Evolutionary conservation across 2,797 vertebrate species (phyloP).

Genomic region (Rhyacichthys aspro): DNA sequence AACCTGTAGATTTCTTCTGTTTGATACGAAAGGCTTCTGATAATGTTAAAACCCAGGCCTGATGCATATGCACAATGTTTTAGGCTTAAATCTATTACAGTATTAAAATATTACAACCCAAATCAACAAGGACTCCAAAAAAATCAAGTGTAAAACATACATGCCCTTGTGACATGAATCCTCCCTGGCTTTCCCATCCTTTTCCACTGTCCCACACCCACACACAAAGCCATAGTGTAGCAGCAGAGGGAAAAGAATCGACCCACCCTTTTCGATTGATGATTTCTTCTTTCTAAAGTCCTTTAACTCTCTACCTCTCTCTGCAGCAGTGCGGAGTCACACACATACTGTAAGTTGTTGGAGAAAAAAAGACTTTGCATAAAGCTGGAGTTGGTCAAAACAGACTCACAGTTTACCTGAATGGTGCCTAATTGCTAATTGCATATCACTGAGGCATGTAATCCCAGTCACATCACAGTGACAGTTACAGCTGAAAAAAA

Average conservation of each 20-base stretch:
- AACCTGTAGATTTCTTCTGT: conserved; percentile 21
- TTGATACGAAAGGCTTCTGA: conserved; percentile 7
- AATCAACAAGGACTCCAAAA: neutral
- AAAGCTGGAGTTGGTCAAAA: conserved; percentile 37
- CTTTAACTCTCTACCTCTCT: conserved; percentile 12
- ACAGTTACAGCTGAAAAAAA: conserved; percentile 12
- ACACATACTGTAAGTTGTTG: neutral
- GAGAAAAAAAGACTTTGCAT: conserved; percentile 40
- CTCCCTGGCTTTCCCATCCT: neutral
- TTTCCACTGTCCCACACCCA: conserved; percentile 8
- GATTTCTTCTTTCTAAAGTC: conserved; percentile 38
- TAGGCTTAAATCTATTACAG: neutral
- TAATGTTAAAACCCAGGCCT: neutral
- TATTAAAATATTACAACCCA: neutral
- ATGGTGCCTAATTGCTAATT: conserved; percentile 68
- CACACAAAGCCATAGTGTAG: conserved; percentile 23
- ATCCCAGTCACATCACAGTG: conserved; percentile 28
- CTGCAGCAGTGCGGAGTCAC: neutral
- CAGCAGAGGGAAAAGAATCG: conserved; percentile 10
- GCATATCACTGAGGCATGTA: conserved; percentile 25
- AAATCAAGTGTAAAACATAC: conserved; percentile 5
- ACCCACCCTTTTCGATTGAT: conserved; percentile 26
- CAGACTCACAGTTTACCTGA: conserved; percentile 56
- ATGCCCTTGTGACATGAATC: neutral
- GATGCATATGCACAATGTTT: conserved; percentile 3